Evolutionary conservation across 2,888 invertebrate genomes (phyloP), one percentile per base, ranked within the genome.

Genomic region (Orthosia incerta): DNA sequence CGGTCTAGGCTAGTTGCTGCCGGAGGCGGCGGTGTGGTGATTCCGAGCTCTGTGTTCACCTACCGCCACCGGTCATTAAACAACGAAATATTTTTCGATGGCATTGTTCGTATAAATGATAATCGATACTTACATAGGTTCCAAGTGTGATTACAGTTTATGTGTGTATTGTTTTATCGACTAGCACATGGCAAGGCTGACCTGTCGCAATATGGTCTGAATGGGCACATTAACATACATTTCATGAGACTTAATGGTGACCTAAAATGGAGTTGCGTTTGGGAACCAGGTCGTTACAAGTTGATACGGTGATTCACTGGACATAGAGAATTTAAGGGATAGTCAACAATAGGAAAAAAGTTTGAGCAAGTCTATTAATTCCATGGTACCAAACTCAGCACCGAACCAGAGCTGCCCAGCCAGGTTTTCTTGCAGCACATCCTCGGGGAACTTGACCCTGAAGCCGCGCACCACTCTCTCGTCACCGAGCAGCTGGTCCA

Each of bases 361-460:
- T 39, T 9, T 9, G 39, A 39, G 39, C 39, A 39, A 39, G 39
- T 9, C 39, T 39, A 39, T 39, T 39, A 39, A 39, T 39, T 39
- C 7, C 31, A 31, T 31, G 4, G 16, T 61, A 71, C 60, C 45
- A 13, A 68, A 98, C 97, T 99, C 99, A 74, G 99, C 99, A 20
- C 99, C 99, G 95, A 99, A 99, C 99, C 99, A 99, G 61, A 99
- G 97, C 95, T 99, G 99, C 0, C 99, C 99, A 55, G 99, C 99
- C 78, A 99, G 97, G 95, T 99, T 99, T 93, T 99, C 99, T 94
- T 99, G 99, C 85, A 99, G 97, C 16, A 99, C 99, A 93, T 99
- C 99, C 93, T 99, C 99, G 0, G 99, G 99, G 91, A 99, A 99
- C 96, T 99, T 99, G 74, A 99, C 99, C 63, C 99, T 97, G 95